These are phyloP conservation scores for Apostichopus leukothele DNA, from an alignment of 53 echinoderm and acorn worm species.

Conservation along the genomic window DNA sequence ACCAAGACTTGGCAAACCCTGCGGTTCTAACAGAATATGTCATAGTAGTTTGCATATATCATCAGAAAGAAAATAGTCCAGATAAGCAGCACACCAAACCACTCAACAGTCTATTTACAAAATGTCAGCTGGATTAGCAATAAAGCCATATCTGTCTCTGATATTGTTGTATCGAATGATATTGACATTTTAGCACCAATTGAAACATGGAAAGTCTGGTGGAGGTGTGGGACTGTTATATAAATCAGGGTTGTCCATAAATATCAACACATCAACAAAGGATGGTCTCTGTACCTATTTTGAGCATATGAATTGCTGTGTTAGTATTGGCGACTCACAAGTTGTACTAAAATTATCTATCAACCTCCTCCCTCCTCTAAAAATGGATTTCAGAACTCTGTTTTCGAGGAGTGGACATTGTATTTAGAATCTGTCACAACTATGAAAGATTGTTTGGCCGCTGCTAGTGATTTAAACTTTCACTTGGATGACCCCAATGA, in stretches of 20 bases:
- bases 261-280: background rate
- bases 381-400: slow-evolving; percentile 26
- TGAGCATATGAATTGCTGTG: slow-evolving; percentile 33
- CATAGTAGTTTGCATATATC: too few relatives aligned
- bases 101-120: slow-evolving; percentile 22
- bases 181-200: slow-evolving; percentile 29
- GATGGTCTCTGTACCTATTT: slow-evolving; percentile 17
- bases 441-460: background rate
- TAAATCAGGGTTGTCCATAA: slow-evolving; percentile 19
- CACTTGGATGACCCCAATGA: slow-evolving; percentile 37
- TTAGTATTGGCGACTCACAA: slow-evolving; percentile 28
- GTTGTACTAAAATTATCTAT: slow-evolving; percentile 13
- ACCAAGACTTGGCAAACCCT: too few relatives aligned
- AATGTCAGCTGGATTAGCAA: slow-evolving; percentile 20
- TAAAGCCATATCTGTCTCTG: slow-evolving; percentile 32
- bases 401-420: slow-evolving; percentile 45
- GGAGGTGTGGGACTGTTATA: slow-evolving; percentile 40
- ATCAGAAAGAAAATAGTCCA: background rate
- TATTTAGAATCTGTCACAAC: slow-evolving; percentile 16
- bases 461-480: slow-evolving; percentile 39
- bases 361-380: slow-evolving; percentile 43
- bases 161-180: slow-evolving; percentile 32
- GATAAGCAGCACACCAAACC: slow-evolving; percentile 13
- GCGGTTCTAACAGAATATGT: too few relatives aligned
- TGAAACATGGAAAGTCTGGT: slow-evolving; percentile 26